phyloP scores from a whole-genome alignment of 2,797 vertebrate species.

The Leptodactylus fallax region DNA sequence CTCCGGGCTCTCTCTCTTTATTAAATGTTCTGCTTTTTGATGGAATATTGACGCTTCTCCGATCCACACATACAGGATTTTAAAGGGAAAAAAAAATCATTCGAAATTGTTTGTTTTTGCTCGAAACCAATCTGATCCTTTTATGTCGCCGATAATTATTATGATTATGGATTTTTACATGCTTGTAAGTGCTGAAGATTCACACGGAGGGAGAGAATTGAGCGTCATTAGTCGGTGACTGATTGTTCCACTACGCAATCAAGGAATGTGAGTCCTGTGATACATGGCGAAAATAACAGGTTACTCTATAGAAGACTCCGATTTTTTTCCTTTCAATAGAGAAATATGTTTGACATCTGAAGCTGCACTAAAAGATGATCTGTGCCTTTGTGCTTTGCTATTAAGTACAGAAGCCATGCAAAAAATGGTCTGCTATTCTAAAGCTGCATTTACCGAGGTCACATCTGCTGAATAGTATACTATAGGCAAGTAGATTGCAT shows the following conservation, averaged over 20 bases:
- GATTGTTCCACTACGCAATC: background rate
- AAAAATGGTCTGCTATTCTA: background rate
- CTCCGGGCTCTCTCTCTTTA: conserved; percentile 50
- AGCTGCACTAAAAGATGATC: background rate
- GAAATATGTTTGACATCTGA: background rate
- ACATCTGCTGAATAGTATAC: background rate
- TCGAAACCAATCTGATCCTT: background rate
- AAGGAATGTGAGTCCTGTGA: background rate
- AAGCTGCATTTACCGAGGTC: background rate
- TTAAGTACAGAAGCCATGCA: background rate
- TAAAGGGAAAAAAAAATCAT: background rate
- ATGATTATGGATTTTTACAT: conserved; percentile 29
- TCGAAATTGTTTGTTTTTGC: conserved; percentile 34
- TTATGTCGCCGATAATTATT: conserved; percentile 11
- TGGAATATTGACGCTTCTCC: conserved; percentile 59
- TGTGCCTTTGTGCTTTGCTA: background rate
- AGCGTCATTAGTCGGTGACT: background rate
- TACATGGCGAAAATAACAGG: background rate
- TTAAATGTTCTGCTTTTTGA: conserved; percentile 46
- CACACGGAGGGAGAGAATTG: background rate
- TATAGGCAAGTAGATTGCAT: background rate
- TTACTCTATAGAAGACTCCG: background rate
- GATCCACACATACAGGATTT: conserved; percentile 50
- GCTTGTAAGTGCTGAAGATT: conserved; percentile 21
- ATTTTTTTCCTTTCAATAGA: background rate